These are phyloP conservation scores for Teleopsis dalmanni DNA, from an alignment of 1,140 invertebrate species.

Conservation along the genomic window DNA sequence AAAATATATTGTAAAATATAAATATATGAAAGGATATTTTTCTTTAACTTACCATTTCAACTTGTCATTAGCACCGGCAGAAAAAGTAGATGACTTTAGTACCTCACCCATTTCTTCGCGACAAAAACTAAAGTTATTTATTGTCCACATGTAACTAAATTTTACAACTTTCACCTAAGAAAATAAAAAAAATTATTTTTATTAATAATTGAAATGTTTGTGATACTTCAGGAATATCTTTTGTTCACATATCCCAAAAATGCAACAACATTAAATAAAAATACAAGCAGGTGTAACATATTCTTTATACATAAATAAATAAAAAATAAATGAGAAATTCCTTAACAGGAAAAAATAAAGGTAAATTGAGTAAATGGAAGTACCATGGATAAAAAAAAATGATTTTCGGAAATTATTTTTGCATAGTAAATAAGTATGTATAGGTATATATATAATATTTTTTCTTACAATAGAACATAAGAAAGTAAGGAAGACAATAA, in stretches of 20 bases:
- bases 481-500: too few relatives aligned
- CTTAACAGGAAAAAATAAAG: not conserved
- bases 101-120: slow-evolving; percentile 99
- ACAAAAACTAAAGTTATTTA: slow-evolving; percentile 99
- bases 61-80: slow-evolving; percentile 98
- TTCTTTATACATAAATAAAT: too few relatives aligned
- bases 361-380: not conserved
- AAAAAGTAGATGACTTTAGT: slow-evolving; percentile 98
- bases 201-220: not conserved
- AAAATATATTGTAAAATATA: not conserved
- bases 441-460: too few relatives aligned
- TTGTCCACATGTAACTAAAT: slow-evolving; percentile 99
- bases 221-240: too few relatives aligned
- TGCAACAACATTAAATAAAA: too few relatives aligned
- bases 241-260: too few relatives aligned
- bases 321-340: not conserved
- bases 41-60: slow-evolving; percentile 80
- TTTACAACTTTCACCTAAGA: slow-evolving; percentile 98
- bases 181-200: slow-evolving; percentile 20
- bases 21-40: not conserved
- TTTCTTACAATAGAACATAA: too few relatives aligned
- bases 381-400: too few relatives aligned
- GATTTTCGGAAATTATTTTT: too few relatives aligned
- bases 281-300: too few relatives aligned
- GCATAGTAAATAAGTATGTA: too few relatives aligned